Percentiles rank a stretch among this genome's conserved stretches.
Conservation (phyloP, 2,888 invertebrate species). For the Eupsilia transversa region DNA sequence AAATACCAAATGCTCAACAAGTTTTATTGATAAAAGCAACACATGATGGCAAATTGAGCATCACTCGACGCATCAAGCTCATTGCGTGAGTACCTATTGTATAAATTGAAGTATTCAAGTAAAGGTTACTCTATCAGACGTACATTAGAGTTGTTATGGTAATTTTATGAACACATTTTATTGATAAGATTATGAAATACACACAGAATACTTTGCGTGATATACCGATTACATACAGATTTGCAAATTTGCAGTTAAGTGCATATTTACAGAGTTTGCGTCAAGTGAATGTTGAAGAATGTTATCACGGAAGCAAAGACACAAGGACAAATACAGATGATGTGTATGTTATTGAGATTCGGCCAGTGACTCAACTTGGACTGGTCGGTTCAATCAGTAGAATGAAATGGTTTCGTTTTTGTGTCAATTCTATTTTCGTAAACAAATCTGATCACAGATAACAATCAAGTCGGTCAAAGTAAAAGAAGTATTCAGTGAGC, state of each 20-base stretch:
- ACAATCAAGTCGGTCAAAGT: constrained; percentile 75
- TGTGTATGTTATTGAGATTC: constrained; percentile 26
- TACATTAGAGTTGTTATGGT: constrained; percentile 41
- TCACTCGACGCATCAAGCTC: constrained; percentile 27
- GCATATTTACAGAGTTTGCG: constrained; percentile 31
- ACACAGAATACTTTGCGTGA: constrained; percentile 6
- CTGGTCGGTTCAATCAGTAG: neutral
- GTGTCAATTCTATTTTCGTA: constrained; percentile 53
- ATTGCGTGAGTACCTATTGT: constrained; percentile 43
- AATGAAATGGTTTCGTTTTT: constrained; percentile 46
- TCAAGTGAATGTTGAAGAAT: constrained; percentile 31
- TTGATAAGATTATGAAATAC: constrained; percentile 49
- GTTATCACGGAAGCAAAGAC: constrained; percentile 36
- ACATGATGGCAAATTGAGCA: constrained; percentile 41
- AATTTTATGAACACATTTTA: constrained; percentile 54
- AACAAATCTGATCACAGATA: constrained; percentile 68
- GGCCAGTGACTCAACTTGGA: constrained; percentile 25
- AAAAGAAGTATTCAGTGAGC: constrained; percentile 71
- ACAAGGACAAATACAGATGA: constrained; percentile 24
- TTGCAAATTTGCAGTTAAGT: constrained; percentile 23
- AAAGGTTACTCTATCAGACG: constrained; percentile 38
- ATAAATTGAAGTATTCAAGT: constrained; percentile 38
- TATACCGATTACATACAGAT: constrained; percentile 23
- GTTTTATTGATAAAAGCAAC: constrained; percentile 56
- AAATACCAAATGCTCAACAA: constrained; percentile 68